Conservation (phyloP, 2,113 vertebrate species). For the Dendrocopos noguchii region DNA sequence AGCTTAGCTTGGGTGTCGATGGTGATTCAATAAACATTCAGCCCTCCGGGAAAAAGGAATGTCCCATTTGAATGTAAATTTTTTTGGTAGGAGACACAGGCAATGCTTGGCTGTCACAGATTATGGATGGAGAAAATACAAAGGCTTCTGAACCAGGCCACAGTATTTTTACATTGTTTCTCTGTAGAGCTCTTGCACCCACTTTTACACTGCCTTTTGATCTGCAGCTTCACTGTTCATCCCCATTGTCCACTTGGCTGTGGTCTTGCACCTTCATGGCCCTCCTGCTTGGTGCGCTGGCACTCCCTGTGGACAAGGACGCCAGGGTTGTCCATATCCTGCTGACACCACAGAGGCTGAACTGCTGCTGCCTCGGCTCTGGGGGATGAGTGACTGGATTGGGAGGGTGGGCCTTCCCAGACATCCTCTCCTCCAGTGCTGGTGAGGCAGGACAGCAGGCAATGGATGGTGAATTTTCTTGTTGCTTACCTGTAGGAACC, state of each 20-base stretch:
- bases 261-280: neutral
- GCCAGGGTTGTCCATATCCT: neutral
- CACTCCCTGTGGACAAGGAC: neutral
- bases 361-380: neutral
- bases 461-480: neutral
- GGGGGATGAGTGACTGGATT: neutral
- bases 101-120: neutral
- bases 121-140: neutral
- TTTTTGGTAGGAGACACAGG: neutral
- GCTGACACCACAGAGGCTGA: neutral
- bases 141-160: neutral
- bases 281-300: neutral
- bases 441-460: neutral
- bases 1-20: neutral
- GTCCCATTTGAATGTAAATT: neutral
- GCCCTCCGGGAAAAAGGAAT: neutral
- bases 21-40: neutral
- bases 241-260: fast-evolving
- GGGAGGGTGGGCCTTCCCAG: neutral
- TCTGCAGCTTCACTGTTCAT: neutral
- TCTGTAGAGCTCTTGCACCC: neutral
- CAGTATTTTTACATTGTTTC: neutral
- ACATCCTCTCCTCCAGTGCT: neutral
- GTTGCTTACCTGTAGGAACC: neutral
- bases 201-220: neutral